phyloP scores from a whole-genome alignment of 2,888 invertebrate species.

The Hedychridium roseum region DNA sequence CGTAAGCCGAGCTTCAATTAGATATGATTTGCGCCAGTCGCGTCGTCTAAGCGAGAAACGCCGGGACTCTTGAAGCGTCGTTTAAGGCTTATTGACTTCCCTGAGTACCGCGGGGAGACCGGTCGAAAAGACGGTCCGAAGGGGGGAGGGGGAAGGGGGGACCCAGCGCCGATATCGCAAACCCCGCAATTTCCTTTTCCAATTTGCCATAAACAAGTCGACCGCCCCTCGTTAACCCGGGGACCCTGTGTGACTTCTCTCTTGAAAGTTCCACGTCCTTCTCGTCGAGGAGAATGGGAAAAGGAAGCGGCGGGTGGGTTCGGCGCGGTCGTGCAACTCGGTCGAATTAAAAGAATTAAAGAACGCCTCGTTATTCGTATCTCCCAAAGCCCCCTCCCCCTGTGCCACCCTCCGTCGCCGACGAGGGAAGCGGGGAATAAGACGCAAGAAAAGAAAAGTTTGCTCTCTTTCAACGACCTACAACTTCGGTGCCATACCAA shows the following conservation, averaged over 20 bases:
- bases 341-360: slow-evolving; percentile 59
- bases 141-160: too few species aligned
- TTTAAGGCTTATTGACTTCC: too few species aligned
- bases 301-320: slow-evolving; percentile 11
- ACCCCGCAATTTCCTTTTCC: slow-evolving; percentile 61
- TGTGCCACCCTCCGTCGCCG: slow-evolving; percentile 7
- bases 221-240: slow-evolving; percentile 46
- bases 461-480: slow-evolving; percentile 35
- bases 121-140: too few species aligned
- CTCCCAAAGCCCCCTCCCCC: slow-evolving; percentile 29
- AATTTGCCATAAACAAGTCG: slow-evolving; percentile 63
- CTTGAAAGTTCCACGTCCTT: slow-evolving; percentile 34
- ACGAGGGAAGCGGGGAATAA: slow-evolving; percentile 11
- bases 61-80: too few species aligned
- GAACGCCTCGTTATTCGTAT: slow-evolving; percentile 56
- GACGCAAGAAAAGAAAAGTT: slow-evolving; percentile 22
- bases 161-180: slow-evolving; percentile 42
- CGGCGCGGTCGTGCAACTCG: slow-evolving; percentile 39
- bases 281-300: slow-evolving; percentile 17
- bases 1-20: too few species aligned
- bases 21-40: too few species aligned
- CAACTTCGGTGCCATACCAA: too few species aligned
- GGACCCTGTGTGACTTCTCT: slow-evolving; percentile 47
- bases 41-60: too few species aligned
- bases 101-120: too few species aligned